Percentiles rank a stretch among this genome's conserved stretches.
phyloP scores from a whole-genome alignment of 1,140 invertebrate genomes.

The Chionoecetes opilio region DNA sequence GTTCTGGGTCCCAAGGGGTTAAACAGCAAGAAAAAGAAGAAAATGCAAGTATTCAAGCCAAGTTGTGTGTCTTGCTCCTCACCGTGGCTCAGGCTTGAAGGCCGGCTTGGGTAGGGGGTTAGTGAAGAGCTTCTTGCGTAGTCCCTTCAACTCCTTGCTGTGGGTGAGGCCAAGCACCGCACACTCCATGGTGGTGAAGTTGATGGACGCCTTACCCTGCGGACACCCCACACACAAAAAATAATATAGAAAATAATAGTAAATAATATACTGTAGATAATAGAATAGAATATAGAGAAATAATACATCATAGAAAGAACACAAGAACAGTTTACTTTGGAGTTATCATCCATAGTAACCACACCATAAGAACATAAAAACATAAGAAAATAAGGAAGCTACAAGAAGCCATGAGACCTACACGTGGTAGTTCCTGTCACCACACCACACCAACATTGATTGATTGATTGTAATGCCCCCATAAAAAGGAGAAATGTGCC shows the following conservation, averaged over 20 bases:
- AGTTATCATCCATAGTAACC: conserved; percentile 62
- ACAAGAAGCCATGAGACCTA: too few relatives aligned
- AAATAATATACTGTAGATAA: neutral
- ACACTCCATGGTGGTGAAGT: conserved; percentile 94
- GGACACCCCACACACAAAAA: neutral
- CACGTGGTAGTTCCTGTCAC: too few relatives aligned
- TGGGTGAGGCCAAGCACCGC: conserved; percentile 89
- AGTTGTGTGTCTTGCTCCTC: conserved; percentile 33
- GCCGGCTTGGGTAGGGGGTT: conserved; percentile 86
- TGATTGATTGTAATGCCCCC: too few relatives aligned
- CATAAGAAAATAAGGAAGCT: too few relatives aligned
- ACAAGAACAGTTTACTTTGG: conserved; percentile 44
- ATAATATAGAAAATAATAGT: neutral
- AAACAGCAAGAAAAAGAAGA: too few relatives aligned
- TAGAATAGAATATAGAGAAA: too few relatives aligned
- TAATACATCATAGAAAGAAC: too few relatives aligned
- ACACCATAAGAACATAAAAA: too few relatives aligned
- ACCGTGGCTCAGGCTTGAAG: conserved; percentile 87
- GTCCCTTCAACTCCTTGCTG: conserved; percentile 86
- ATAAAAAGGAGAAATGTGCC: too few relatives aligned
- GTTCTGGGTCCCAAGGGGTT: too few relatives aligned
- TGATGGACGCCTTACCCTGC: conserved; percentile 83
- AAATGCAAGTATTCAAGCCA: conserved; percentile 6
- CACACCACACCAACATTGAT: too few relatives aligned
- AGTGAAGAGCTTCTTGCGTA: conserved; percentile 88